Base-by-base conservation (phyloP, 1,140 invertebrate species). In the Cepaea nemoralis region DNA sequence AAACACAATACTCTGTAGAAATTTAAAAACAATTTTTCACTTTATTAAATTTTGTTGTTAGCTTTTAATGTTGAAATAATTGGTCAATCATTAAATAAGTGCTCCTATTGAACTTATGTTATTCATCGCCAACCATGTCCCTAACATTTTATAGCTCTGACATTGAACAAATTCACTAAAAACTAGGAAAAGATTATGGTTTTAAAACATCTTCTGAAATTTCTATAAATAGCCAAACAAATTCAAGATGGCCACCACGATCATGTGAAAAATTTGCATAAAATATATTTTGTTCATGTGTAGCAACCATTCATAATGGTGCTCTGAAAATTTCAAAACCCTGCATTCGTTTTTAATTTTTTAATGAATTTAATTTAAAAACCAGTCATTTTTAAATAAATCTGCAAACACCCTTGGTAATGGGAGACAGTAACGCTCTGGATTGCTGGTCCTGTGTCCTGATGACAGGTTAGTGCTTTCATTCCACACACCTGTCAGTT, bases 311-410 rank as follows among this genome's bases (percentile, higher is more conserved):
- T 42, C 40, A 76, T 48, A 76, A 45, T 42, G 33, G 31, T n/a
- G 33, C 40, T 33, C 27, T 27, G 27, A 76, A 35, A 35, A 33
- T 42, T 35, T 76, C 33, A 22, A 42, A 35, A 27, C 73, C 27
- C 27, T 76, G 35, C 27, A 27, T 50, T n/a, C 12, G 24, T 24
- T 39, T 48, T 76, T 50, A 16, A 42, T 33, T 48, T 76, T 76
- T 50, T 50, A 33, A 76, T 35, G 39, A 35, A 48, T 45, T 48
- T 42, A 50, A 50, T 50, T 50, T 48, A 76, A 42, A 48, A 35
- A n/a, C 33, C n/a, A n/a, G 31, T 35, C 22, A 50, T 76, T 45
- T 50, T 31, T 24, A 33, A 69, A 16, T 33, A 33, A 69, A 16
- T 24, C n/a, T n/a, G n/a, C n/a, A n/a, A n/a, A n/a, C 1, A 16